Percentiles rank a stretch among this genome's conserved stretches.
phyloP scores from a whole-genome alignment of 92 coral and sea anemone species.

The Desmophyllum pertusum region DNA sequence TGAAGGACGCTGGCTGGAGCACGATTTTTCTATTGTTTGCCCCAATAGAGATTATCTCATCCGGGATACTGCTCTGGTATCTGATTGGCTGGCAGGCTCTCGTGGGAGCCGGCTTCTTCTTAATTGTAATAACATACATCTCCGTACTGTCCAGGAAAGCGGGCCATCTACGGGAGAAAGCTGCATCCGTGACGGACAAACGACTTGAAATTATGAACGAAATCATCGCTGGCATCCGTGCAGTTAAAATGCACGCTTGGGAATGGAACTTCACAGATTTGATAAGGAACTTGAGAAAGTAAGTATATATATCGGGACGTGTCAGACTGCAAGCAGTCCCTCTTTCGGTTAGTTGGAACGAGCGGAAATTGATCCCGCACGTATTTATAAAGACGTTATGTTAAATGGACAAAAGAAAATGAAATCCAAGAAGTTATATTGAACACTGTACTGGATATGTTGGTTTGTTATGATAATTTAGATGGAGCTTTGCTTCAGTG shows the following conservation, averaged over 20 bases:
- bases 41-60: conserved; percentile 38
- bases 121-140: conserved; percentile 22
- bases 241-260: conserved; percentile 66
- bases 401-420: too few relatives aligned
- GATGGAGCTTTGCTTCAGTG: too few relatives aligned
- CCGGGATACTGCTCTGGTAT: conserved; percentile 34
- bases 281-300: conserved; percentile 46
- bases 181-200: conserved; percentile 59
- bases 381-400: too few relatives aligned
- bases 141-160: conserved; percentile 30
- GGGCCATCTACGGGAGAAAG: conserved; percentile 35
- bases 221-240: conserved; percentile 61
- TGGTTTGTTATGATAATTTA: too few relatives aligned
- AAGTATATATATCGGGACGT: conserved; percentile 13
- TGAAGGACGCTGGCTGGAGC: conserved; percentile 43
- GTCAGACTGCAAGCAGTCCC: too few relatives aligned
- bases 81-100: conserved; percentile 50
- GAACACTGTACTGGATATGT: too few relatives aligned
- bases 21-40: conserved; percentile 6
- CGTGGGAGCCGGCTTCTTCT: conserved; percentile 42
- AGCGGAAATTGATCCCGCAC: too few relatives aligned
- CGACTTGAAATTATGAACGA: conserved; percentile 69
- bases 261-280: conserved; percentile 53
- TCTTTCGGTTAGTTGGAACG: background rate
- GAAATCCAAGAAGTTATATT: too few relatives aligned